Base-by-base conservation (phyloP, 2,113 vertebrate species). In the Microtus montanus region DNA sequence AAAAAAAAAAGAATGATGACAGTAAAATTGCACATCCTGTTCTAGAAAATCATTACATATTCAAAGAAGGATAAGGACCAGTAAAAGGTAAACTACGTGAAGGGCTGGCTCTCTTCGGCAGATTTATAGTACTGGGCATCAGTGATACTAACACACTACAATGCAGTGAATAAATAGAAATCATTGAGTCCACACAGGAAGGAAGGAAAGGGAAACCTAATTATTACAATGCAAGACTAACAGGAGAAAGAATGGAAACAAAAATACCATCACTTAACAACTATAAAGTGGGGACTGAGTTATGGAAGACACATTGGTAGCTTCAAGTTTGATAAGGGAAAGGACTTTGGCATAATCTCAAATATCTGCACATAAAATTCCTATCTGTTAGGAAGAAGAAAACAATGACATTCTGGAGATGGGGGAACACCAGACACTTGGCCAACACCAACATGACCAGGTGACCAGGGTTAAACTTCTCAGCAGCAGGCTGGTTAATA, bases 381-480 rank as follows among this genome's bases (percentile, higher is more conserved):
- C 66, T 70, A n/a, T 82, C 30, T 77, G 44, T 95, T 91, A 87
- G 30, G 9, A 92, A 90, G 66, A 44, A 44, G 63, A 91, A 96
- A 91, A 58, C 12, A 71, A 84, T 33, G 84, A n/a, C 33, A 86
- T 54, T 58, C 71, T 24, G 41, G 77, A n/a, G 54, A 35, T 68
- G 70, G 64, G 47, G 79, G 35, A 87, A 12, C 24, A 74, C 28
- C 9, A 94, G 75, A 68, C 44, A 63, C 2, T 64, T 83, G n/a
- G 12, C 26, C 13, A 22, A 66, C 38, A 92, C n/a, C 5, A 63
- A 49, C 17, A 58, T 5, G 38, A 49, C 41, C 58, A 66, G 30
- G 78, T n/a, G 44, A 77, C 33, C 58, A 68, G 74, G 63, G 58
- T 74, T 35, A 74, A 54, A 35, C 38, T 7, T 22, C 47, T 28